Evolutionary conservation across 2,888 invertebrate genomes (phyloP).

Genomic region (Zhuqinia jingwanae): DNA sequence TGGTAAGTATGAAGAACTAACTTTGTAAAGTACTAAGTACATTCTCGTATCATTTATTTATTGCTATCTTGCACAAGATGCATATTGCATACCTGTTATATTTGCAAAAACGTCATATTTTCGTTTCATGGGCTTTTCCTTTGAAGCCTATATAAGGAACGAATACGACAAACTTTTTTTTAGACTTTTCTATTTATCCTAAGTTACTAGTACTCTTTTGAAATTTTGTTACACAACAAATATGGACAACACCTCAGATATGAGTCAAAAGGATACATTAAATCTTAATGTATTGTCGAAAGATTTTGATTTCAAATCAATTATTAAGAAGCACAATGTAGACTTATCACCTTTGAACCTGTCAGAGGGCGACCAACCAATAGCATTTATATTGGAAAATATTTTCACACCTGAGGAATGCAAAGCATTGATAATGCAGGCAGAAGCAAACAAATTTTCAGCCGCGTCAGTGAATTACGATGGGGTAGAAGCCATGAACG

Average conservation of each 20-base stretch:
- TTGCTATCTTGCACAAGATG: too few species aligned
- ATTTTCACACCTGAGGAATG: slow-evolving; percentile 72
- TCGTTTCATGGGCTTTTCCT: too few species aligned
- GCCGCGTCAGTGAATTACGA: slow-evolving; percentile 50
- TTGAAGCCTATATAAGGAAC: too few species aligned
- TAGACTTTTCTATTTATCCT: too few species aligned
- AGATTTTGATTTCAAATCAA: not conserved
- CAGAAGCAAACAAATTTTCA: slow-evolving; percentile 63
- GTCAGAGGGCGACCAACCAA: not conserved
- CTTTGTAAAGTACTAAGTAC: too few species aligned
- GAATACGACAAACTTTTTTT: too few species aligned
- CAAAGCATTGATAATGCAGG: slow-evolving; percentile 45
- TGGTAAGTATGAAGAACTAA: too few species aligned
- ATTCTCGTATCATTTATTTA: too few species aligned
- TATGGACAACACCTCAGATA: not conserved
- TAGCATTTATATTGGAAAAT: slow-evolving; percentile 69
- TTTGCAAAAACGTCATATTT: too few species aligned
- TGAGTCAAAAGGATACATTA: not conserved
- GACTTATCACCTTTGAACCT: slow-evolving; percentile 7
- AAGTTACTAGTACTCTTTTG: too few species aligned
- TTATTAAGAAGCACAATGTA: slow-evolving; percentile 14
- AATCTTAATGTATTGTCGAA: not conserved
- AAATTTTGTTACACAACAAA: too few species aligned
- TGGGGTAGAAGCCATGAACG: slow-evolving; percentile 26
- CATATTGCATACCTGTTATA: too few species aligned